Conservation (phyloP, 2,797 vertebrate species). For the Melanotaenia parkinsoni region DNA sequence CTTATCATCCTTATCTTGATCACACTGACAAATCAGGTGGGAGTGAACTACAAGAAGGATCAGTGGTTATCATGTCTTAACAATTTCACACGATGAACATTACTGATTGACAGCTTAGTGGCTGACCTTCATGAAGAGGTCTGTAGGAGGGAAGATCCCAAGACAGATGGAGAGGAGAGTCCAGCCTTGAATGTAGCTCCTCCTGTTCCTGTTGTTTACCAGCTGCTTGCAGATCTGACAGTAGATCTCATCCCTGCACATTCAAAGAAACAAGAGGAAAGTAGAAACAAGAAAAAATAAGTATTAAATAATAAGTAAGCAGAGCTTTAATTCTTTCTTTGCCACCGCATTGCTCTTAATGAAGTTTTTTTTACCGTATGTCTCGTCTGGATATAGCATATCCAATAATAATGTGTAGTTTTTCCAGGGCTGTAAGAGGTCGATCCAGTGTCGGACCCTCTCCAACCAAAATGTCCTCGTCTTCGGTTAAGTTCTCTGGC, state of each 20-base stretch:
- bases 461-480: constrained; percentile 81
- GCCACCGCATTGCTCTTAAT: too few species aligned
- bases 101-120: neutral
- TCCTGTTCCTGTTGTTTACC: constrained; percentile 84
- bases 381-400: constrained; percentile 85
- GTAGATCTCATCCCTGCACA: constrained; percentile 94
- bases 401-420: constrained; percentile 91
- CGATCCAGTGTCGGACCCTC: constrained; percentile 84
- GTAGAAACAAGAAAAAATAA: neutral
- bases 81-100: neutral
- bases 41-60: neutral
- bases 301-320: too few species aligned
- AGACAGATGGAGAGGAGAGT: constrained; percentile 91
- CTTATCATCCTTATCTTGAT: neutral
- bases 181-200: constrained; percentile 89
- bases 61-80: constrained; percentile 7
- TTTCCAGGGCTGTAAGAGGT: constrained; percentile 89
- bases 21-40: neutral
- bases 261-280: constrained; percentile 1
- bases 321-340: neutral
- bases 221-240: constrained; percentile 99
- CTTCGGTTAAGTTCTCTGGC: constrained; percentile 53
- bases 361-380: constrained; percentile 84
- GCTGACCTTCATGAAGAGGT: constrained; percentile 87
- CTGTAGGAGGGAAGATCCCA: constrained; percentile 91